Evolutionary conservation across 2,113 vertebrate genomes (phyloP).

Genomic region (Lipophrys pholis): DNA sequence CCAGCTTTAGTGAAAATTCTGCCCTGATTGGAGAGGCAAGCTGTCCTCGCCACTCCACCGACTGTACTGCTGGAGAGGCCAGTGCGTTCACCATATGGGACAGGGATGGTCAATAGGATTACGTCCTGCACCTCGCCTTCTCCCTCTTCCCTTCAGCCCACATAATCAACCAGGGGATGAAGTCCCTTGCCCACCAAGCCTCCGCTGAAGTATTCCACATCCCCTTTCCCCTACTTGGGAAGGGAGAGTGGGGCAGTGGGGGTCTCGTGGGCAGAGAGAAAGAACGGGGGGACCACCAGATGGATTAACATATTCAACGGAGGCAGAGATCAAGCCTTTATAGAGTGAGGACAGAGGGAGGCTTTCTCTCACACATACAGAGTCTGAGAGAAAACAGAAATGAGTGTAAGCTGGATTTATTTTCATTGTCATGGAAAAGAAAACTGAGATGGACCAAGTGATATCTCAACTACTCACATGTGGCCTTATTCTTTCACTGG

Average conservation of each 20-base stretch:
- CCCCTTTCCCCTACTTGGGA: constrained; percentile 67
- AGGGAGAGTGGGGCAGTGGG: constrained; percentile 69
- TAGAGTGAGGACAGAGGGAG: constrained; percentile 77
- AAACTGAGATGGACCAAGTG: constrained; percentile 52
- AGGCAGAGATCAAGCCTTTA: constrained; percentile 84
- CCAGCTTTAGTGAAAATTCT: constrained; percentile 44
- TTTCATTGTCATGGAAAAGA: constrained; percentile 78
- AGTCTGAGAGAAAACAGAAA: constrained; percentile 73
- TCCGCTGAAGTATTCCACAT: constrained; percentile 66
- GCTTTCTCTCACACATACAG: constrained; percentile 70
- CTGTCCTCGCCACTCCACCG: constrained; percentile 75
- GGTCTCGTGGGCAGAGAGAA: constrained; percentile 78
- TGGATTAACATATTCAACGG: constrained; percentile 87
- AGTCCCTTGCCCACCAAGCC: constrained; percentile 73
- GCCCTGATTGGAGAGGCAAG: constrained; percentile 74
- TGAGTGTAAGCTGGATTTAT: constrained; percentile 79
- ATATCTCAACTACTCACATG: constrained; percentile 55
- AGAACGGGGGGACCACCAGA: constrained; percentile 65
- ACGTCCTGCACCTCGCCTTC: constrained; percentile 76
- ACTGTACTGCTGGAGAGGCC: constrained; percentile 80
- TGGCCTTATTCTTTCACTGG: constrained; percentile 17
- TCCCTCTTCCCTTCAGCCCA: constrained; percentile 72
- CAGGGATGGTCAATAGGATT: constrained; percentile 83
- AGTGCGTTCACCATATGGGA: constrained; percentile 82
- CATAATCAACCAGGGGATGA: constrained; percentile 81